Conservation (phyloP, 2,888 invertebrate genomes). For the Hirtodrosophila alboralis region DNA sequence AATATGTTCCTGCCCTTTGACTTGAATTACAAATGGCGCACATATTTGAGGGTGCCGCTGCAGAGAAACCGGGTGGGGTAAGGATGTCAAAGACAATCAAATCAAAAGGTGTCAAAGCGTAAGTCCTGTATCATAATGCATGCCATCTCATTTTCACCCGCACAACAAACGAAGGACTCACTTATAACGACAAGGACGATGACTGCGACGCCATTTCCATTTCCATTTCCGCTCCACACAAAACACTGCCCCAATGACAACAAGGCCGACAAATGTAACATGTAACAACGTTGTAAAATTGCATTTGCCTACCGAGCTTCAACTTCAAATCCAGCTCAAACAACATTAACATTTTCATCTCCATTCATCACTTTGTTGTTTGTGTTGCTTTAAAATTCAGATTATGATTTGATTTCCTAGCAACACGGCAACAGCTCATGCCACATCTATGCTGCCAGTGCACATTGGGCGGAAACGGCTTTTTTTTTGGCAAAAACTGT, state of each 20-base stretch:
- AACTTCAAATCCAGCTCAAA: slow-evolving; percentile 12
- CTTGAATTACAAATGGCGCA: slow-evolving; percentile 76
- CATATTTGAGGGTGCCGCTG: slow-evolving; percentile 26
- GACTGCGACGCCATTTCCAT: slow-evolving; percentile 31
- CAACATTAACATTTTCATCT: slow-evolving; percentile 20
- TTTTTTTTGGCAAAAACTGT: too few species aligned
- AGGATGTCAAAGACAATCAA: slow-evolving; percentile 76
- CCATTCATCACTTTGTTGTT: slow-evolving; percentile 16
- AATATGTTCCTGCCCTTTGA: slow-evolving; percentile 52
- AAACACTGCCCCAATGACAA: slow-evolving; percentile 24
- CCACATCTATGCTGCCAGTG: slow-evolving; percentile 17
- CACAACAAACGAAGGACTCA: slow-evolving; percentile 3
- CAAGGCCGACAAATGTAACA: slow-evolving; percentile 55
- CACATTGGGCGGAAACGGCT: too few species aligned
- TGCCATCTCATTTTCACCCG: slow-evolving; percentile 49
- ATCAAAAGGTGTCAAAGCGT: slow-evolving; percentile 77
- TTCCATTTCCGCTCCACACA: slow-evolving; percentile 6
- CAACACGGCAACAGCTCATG: slow-evolving; percentile 30
- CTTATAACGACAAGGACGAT: neutral
- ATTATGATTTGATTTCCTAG: slow-evolving; percentile 72
- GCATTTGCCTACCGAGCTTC: slow-evolving; percentile 57
- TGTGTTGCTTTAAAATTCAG: slow-evolving; percentile 64
- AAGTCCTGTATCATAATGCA: slow-evolving; percentile 57
- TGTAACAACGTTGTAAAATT: slow-evolving; percentile 74
- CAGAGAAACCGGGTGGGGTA: too few species aligned